Evolutionary conservation across 2,113 vertebrate genomes (phyloP).

Genomic region (Empidonax alnorum): DNA sequence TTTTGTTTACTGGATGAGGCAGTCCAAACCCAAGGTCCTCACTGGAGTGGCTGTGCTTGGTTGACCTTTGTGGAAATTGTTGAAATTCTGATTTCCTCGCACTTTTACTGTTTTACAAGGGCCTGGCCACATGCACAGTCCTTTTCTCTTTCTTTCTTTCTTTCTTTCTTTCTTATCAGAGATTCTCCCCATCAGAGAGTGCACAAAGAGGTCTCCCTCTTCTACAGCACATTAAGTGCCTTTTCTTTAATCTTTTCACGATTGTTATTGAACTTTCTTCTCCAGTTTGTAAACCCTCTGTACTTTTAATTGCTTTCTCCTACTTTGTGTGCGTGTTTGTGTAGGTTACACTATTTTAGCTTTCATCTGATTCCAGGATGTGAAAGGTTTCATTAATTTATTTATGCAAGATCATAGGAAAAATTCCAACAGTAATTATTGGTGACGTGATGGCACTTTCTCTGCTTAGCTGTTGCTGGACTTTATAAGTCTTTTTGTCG

Average conservation of each 20-base stretch:
- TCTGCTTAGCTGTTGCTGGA: background rate
- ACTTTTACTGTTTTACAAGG: background rate
- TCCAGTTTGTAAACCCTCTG: background rate
- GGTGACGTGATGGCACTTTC: background rate
- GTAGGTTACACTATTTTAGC: background rate
- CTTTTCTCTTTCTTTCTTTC: background rate
- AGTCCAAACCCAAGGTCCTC: background rate
- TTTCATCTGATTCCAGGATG: background rate
- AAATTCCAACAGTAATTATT: background rate
- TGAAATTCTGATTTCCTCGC: constrained; percentile 11
- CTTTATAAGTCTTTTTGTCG: background rate
- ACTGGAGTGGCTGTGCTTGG: background rate
- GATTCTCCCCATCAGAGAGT: background rate
- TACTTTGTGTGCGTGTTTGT: background rate
- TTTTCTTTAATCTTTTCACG: background rate
- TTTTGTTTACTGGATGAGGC: background rate
- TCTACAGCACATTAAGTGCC: background rate
- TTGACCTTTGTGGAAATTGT: background rate
- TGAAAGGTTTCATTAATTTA: background rate
- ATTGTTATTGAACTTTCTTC: background rate
- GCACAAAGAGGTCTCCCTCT: background rate
- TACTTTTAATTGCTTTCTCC: constrained; percentile 6
- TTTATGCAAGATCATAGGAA: background rate
- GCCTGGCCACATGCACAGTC: background rate
- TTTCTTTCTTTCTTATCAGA: background rate